Evolutionary conservation across 1,140 invertebrate genomes (phyloP).

Genomic region (Drosophila arizonae): DNA sequence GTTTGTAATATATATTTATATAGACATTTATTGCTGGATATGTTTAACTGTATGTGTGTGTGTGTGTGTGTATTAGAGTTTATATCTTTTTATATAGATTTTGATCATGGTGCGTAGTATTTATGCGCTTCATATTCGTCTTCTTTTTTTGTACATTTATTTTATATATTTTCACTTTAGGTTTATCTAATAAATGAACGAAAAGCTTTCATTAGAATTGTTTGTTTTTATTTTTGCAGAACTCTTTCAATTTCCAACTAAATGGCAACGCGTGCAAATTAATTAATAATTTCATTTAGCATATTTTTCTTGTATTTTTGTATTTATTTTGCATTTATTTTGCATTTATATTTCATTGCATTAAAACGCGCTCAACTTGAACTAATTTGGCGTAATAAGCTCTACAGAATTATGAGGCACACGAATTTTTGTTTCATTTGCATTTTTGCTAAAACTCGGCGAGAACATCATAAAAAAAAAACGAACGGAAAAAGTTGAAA

Average conservation of each 20-base stretch:
- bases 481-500: not conserved
- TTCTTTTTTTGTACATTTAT: slow-evolving; percentile 24
- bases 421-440: slow-evolving; percentile 35
- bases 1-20: slow-evolving; percentile 27
- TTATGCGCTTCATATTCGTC: slow-evolving; percentile 17
- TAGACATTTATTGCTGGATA: slow-evolving; percentile 58
- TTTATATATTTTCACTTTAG: slow-evolving; percentile 12
- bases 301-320: slow-evolving; percentile 18
- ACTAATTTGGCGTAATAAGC: slow-evolving; percentile 70
- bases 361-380: slow-evolving; percentile 34
- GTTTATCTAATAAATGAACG: slow-evolving; percentile 35
- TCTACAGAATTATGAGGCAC: slow-evolving; percentile 60
- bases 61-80: slow-evolving; percentile 9
- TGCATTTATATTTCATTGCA: slow-evolving; percentile 10
- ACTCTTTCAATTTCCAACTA: slow-evolving; percentile 31
- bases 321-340: not conserved
- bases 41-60: slow-evolving; percentile 40
- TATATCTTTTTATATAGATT: slow-evolving; percentile 9
- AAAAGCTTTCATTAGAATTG: slow-evolving; percentile 22
- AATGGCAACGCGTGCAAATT: slow-evolving; percentile 61
- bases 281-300: slow-evolving; percentile 50
- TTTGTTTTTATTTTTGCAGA: slow-evolving; percentile 13
- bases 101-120: slow-evolving; percentile 20
- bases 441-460: slow-evolving; percentile 19
- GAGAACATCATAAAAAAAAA: not conserved